These are phyloP conservation scores for Cantharis rufa DNA, from an alignment of 2,888 invertebrate genomes.

Conservation along the genomic window DNA sequence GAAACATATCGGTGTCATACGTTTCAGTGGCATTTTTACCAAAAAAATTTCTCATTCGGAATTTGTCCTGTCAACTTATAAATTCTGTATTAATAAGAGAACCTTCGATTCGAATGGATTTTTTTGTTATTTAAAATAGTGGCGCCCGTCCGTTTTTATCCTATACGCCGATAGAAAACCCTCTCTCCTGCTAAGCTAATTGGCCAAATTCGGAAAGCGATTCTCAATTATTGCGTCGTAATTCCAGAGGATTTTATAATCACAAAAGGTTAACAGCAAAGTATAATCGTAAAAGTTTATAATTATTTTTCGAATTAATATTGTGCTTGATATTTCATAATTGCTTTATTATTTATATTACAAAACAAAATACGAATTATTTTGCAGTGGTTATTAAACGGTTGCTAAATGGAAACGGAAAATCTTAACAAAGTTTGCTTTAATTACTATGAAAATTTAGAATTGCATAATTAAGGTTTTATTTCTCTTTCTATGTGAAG, in stretches of 20 bases:
- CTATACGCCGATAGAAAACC: not conserved
- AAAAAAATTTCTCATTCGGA: not conserved
- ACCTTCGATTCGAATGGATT: not conserved
- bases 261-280: not conserved
- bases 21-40: not conserved
- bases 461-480: not conserved
- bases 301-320: not conserved
- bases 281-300: not conserved
- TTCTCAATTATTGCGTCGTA: not conserved
- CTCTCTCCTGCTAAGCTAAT: not conserved
- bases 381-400: not conserved
- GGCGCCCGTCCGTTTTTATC: not conserved
- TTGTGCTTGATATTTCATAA: not conserved
- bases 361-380: not conserved
- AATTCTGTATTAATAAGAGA: not conserved
- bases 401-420: not conserved
- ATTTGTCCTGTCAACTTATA: not conserved
- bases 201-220: not conserved
- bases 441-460: not conserved
- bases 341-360: not conserved
- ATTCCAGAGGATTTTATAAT: not conserved
- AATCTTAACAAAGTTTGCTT: not conserved
- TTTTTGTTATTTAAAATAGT: not conserved
- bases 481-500: not conserved
- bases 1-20: not conserved